Evolutionary conservation across 2,797 vertebrate species (phyloP).

Genomic region (Acanthiza pusilla): DNA sequence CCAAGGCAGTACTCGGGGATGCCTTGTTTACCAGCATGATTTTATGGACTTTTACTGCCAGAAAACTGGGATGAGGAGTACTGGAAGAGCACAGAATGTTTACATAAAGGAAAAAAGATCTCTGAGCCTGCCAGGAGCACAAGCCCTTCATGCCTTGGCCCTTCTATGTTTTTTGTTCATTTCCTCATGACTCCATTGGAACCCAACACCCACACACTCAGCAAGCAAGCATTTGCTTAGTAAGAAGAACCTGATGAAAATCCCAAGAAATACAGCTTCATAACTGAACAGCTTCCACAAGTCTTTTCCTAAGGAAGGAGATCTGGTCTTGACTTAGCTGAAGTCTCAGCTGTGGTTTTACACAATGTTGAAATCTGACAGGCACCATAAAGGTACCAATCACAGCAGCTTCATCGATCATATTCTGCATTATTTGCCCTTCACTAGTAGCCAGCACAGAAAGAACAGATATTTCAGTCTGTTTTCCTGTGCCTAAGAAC

Average conservation of each 20-base stretch:
- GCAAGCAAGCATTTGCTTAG: not conserved
- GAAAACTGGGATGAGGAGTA: not conserved
- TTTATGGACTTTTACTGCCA: not conserved
- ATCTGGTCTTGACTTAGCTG: not conserved
- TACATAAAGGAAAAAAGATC: not conserved
- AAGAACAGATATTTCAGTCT: not conserved
- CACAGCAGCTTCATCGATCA: not conserved
- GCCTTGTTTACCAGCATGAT: not conserved
- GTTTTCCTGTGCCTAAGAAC: not conserved
- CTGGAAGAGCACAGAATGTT: not conserved
- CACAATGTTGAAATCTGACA: not conserved
- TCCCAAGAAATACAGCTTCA: not conserved
- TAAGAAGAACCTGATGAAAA: not conserved
- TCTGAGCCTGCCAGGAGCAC: not conserved
- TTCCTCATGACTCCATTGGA: not conserved
- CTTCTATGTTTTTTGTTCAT: not conserved
- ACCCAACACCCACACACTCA: not conserved
- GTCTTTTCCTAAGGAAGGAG: not conserved
- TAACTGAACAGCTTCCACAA: not conserved
- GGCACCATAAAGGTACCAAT: not conserved
- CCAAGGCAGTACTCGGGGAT: not conserved
- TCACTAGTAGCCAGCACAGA: not conserved
- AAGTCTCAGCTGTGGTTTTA: not conserved
- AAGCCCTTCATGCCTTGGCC: not conserved
- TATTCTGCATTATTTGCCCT: not conserved